A percentile compares a stretch with the other conserved stretches of the same genome.
These are phyloP conservation scores for Euborellia annulipes DNA, from an alignment of 1,140 invertebrate species.

Conservation along the genomic window DNA sequence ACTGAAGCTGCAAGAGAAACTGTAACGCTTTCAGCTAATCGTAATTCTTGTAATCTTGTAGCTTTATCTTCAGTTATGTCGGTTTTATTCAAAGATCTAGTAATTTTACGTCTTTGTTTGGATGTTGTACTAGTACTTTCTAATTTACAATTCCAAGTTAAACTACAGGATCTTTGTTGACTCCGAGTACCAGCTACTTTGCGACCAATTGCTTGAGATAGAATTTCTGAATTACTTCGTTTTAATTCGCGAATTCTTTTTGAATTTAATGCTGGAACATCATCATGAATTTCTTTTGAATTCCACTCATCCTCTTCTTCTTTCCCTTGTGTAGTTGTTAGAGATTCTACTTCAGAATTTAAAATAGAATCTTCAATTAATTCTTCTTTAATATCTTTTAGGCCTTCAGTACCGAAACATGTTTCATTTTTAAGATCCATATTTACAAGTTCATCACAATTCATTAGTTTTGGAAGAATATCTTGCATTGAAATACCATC, in stretches of 20 bases:
- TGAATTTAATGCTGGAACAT: constrained; percentile 20
- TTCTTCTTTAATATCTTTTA: constrained; percentile 18
- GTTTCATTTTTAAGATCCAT: constrained; percentile 42
- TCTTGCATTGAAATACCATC: constrained; percentile 68
- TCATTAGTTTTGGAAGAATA: constrained; percentile 46
- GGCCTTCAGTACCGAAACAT: constrained; percentile 30
- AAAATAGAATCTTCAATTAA: constrained; percentile 23
- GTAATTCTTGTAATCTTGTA: constrained; percentile 26
- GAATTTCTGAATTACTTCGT: constrained; percentile 42
- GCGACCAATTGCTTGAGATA: constrained; percentile 32
- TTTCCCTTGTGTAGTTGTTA: constrained; percentile 1
- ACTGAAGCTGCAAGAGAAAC: constrained; percentile 27
- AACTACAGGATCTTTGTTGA: constrained; percentile 45
- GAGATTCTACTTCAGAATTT: constrained; percentile 21
- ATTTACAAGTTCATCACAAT: constrained; percentile 36
- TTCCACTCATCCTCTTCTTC: too few relatives aligned
- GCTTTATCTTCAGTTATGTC: constrained; percentile 20
- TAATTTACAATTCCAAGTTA: constrained; percentile 49
- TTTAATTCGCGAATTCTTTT: constrained; percentile 34
- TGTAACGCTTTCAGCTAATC: constrained; percentile 30
- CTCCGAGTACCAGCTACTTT: constrained; percentile 30
- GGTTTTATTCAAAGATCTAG: constrained; percentile 20
- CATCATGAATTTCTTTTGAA: constrained; percentile 17
- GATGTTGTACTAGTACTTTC: constrained; percentile 39
- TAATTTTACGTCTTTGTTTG: constrained; percentile 48